These are phyloP conservation scores for Capitulum mitella DNA, from an alignment of 2,888 invertebrate species.

Conservation along the genomic window DNA sequence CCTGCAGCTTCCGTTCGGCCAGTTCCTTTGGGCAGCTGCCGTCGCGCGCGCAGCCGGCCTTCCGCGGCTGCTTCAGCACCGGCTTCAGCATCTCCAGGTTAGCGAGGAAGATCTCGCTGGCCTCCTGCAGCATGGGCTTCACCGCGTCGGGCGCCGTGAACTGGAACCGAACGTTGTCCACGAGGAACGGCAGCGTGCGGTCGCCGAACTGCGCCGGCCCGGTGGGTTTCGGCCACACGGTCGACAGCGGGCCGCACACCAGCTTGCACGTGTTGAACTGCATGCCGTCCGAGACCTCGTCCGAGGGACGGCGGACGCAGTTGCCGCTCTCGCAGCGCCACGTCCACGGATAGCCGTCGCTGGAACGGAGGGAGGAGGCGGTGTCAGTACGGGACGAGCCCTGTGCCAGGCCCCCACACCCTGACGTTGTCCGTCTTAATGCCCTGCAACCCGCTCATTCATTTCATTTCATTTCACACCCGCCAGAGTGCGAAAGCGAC, in stretches of 20 bases:
- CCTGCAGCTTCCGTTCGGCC: constrained; percentile 20
- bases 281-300: background rate
- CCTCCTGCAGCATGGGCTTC: constrained; percentile 25
- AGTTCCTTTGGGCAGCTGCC: constrained; percentile 23
- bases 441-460: no score
- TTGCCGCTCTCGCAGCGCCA: constrained; percentile 32
- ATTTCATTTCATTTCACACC: no score
- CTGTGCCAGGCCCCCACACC: no score
- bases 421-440: no score
- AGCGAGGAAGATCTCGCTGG: constrained; percentile 29
- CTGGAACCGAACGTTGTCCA: constrained; percentile 14
- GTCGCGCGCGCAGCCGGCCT: background rate
- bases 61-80: background rate
- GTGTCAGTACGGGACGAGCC: no score
- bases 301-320: constrained; percentile 28
- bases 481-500: no score
- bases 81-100: constrained; percentile 31
- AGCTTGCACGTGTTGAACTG: constrained; percentile 50
- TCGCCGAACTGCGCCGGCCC: constrained; percentile 40
- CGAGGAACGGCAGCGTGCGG: constrained; percentile 27
- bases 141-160: background rate
- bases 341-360: constrained; percentile 28
- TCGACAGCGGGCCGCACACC: constrained; percentile 59
- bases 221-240: constrained; percentile 60
- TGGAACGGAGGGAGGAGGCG: background rate